Base-by-base conservation (phyloP, 92 coral and sea anemone genomes). In the Porites divaricata region DNA sequence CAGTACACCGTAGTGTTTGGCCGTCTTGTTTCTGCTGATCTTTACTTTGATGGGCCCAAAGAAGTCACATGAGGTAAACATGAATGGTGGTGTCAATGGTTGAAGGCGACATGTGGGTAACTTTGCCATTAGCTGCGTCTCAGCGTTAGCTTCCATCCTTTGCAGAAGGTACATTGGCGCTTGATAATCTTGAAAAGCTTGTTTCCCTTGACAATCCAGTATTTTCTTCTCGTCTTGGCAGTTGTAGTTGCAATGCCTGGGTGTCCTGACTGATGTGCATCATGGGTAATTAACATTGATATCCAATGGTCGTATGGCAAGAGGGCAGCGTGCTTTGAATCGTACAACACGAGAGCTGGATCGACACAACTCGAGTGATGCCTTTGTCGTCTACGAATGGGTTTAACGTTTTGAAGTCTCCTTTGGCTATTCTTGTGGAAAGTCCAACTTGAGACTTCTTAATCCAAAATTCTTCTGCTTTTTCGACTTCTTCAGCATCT, bases 1-100 rank as follows among this genome's bases (percentile, higher is more conserved):
- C 12, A 80, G 28, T n/a, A 87, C 90, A 28, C 90, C 90, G 20
- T 79, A 87, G 49, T 72, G 81, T 81, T 87, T 17, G 65, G 24
- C 1, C n/a, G 90, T 87, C 67, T 81, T 81, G 83, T 87, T 87
- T 22, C 91, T 2, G 5, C 75, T 86, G 16, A 81, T 50, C 75
- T 80, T 87, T 5, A 87, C 86, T 45, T 70, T 80, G 12, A 71
- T 11, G 7, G 90, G 90, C 8, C 81, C 88, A 20, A 84, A 63
- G 81, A 49, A 84, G 35, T 84, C 81, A n/a, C 63, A 58, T n/a
- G 63, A 9, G 1, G 63, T 58, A 58, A 12, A 58, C 63, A 58
- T 16, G n/a, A 58, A 58, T 12, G 17, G 63, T 16, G 63, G 63
- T n/a, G n/a, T 58, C 1, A 12, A n/a, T 16, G 63, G n/a, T n/a